These are phyloP conservation scores for Pogonocichla stellata DNA, from an alignment of 2,113 vertebrate species.

Conservation along the genomic window DNA sequence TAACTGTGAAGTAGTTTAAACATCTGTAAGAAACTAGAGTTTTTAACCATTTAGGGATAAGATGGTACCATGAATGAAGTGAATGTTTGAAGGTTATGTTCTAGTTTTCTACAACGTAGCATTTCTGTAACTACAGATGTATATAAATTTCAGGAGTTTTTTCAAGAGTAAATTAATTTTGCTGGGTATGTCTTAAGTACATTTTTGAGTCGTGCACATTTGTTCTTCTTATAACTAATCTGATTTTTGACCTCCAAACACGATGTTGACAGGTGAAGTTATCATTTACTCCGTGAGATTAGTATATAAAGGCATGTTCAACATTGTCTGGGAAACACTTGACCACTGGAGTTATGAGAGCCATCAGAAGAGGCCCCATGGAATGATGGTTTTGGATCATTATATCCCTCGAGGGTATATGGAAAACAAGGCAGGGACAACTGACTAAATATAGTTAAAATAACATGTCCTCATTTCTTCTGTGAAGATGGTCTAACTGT, in stretches of 20 bases:
- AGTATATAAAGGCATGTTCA: not conserved
- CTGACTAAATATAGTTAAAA: not conserved
- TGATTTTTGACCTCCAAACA: not conserved
- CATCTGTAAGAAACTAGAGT: not conserved
- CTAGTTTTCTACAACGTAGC: not conserved
- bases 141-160: not conserved
- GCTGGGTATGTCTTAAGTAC: not conserved
- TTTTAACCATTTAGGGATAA: not conserved
- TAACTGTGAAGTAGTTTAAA: not conserved
- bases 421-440: not conserved
- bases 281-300: not conserved
- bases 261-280: not conserved
- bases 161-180: not conserved
- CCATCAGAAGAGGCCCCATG: not conserved
- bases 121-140: not conserved
- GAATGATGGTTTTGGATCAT: not conserved
- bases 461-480: not conserved
- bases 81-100: not conserved
- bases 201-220: not conserved
- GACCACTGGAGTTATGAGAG: not conserved
- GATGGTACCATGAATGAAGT: not conserved
- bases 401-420: rapidly evolving
- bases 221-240: not conserved
- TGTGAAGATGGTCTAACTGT: not conserved
- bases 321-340: not conserved